Base-by-base conservation (phyloP, 2,888 invertebrate genomes). In the Smittia sp. region DNA sequence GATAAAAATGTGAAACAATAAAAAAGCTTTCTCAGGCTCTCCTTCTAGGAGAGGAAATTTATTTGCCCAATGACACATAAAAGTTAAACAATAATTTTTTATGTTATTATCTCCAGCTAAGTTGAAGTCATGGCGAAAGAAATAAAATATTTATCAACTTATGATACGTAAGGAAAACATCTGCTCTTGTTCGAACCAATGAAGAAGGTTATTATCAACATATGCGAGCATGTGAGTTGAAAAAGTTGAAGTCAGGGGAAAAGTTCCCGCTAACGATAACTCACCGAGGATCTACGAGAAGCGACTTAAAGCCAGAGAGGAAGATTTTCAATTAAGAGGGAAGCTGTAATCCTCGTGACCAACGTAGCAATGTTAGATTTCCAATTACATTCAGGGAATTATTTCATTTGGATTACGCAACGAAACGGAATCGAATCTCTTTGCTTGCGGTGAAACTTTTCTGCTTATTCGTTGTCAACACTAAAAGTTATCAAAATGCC, bases 1-100 rank as follows among this genome's bases (percentile, higher is more conserved):
- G 25, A 70, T 70, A 54, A 70, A 68, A 68, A 68, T 68, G 68
- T 68, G 68, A 68, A 68, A 68, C 68, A 67, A 39, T 67, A 67
- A 67, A 67, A 38, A 41, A 67, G 58, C 58, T 46, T 46, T 46
- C 15, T 46, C 46, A 15, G 15, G 46, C 46, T 46, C 11, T 38
- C 18, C 9, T 58, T 58, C 20, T 58, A 46, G 22, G 22, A 58
- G 58, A 58, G n/a, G 58, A 58, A 58, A 58, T 22, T 20, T 58
- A 58, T 58, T 58, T 58, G 58, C 58, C 58, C 7, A 58, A 58
- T 58, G 58, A 58, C 58, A 58, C 58, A 58, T 58, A 58, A 58
- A 58, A 58, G 58, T 58, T 58, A 58, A 58, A 58, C 58, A 58
- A 58, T 58, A 58, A 58, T 58, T 58, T 58, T 58, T 58, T 58